phyloP scores from a whole-genome alignment of 2,797 vertebrate species.

The Rhinoraja longicauda region DNA sequence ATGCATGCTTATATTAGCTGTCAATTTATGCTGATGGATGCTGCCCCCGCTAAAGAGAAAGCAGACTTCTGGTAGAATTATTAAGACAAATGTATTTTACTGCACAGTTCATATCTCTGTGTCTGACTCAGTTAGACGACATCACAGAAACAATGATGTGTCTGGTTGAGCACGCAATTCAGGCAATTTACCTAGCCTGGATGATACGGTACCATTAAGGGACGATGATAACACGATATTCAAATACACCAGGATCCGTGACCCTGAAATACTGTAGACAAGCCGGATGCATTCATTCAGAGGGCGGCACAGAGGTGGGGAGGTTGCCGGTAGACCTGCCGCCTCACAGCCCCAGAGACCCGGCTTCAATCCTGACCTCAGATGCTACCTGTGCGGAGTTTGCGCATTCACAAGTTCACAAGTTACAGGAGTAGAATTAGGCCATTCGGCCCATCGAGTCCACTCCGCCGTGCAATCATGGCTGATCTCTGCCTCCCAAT shows the following conservation, averaged over 20 bases:
- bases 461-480: too few relatives aligned
- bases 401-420: too few relatives aligned
- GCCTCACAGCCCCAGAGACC: too few relatives aligned
- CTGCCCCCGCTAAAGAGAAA: background rate
- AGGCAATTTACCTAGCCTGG: background rate
- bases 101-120: background rate
- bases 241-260: background rate
- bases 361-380: too few relatives aligned
- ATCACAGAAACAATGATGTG: background rate
- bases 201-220: too few relatives aligned
- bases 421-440: too few relatives aligned
- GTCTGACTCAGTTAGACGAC: background rate
- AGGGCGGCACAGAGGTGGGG: background rate
- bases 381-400: too few relatives aligned
- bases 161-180: background rate
- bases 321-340: too few relatives aligned
- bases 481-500: too few relatives aligned
- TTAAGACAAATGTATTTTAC: background rate
- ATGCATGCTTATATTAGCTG: background rate
- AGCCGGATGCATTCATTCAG: background rate
- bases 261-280: background rate
- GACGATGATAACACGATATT: background rate
- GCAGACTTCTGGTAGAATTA: background rate
- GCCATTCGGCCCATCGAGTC: too few relatives aligned
- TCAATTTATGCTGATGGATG: background rate